Evolutionary conservation across 2,888 invertebrate species (phyloP).

Genomic region (Venusia cambrica): DNA sequence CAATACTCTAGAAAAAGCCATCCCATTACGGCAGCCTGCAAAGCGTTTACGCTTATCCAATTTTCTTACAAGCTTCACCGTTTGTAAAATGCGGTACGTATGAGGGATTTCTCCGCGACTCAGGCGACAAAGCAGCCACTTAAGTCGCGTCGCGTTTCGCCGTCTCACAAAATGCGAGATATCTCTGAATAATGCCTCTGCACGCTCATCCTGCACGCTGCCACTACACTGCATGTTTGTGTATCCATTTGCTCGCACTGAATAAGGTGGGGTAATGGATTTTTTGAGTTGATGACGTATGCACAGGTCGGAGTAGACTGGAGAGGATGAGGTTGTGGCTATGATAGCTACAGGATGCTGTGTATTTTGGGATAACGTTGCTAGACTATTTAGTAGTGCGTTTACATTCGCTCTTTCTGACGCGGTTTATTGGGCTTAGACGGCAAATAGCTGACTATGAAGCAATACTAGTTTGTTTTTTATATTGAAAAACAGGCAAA

Average conservation of each 20-base stretch:
- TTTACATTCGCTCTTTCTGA: too few species aligned
- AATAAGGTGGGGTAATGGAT: conserved; percentile 53
- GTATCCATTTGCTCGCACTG: conserved; percentile 58
- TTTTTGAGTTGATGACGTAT: conserved; percentile 40
- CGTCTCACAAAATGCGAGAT: conserved; percentile 57
- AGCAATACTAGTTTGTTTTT: too few species aligned
- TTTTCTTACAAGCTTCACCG: conserved; percentile 29
- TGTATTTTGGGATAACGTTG: too few species aligned
- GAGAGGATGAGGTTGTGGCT: conserved; percentile 1
- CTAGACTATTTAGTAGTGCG: too few species aligned
- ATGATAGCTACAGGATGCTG: too few species aligned
- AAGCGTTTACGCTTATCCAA: conserved; percentile 33
- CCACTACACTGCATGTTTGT: conserved; percentile 55
- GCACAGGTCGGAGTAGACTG: conserved; percentile 12
- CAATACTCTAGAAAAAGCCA: conserved; percentile 15
- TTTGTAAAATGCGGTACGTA: conserved; percentile 41
- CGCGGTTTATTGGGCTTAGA: too few species aligned
- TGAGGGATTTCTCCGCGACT: conserved; percentile 47
- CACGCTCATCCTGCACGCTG: too few species aligned
- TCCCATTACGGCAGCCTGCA: conserved; percentile 25
- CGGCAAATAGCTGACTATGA: too few species aligned
- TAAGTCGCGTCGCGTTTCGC: conserved; percentile 46
- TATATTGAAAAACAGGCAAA: too few species aligned
- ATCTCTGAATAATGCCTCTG: conserved; percentile 45
- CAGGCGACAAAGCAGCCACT: conserved; percentile 58